Evolutionary conservation across 30 jellyfish, hydroid and myxozoan species (phyloP).

Genomic region (Hydractinia echinata): DNA sequence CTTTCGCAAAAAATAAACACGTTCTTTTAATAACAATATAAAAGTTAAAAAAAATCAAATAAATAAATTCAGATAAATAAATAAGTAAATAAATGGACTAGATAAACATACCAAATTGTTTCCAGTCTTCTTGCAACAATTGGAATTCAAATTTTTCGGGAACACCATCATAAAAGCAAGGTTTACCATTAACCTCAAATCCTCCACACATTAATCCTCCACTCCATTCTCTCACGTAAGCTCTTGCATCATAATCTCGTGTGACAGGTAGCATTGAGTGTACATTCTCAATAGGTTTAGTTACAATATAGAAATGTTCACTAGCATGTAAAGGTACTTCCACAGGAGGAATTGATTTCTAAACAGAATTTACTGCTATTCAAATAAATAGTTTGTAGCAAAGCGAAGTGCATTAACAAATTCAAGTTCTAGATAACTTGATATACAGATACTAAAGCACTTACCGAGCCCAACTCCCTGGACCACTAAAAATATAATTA

Average conservation of each 20-base stretch:
- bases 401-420: too few relatives aligned
- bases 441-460: slow-evolving; percentile 11
- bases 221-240: slow-evolving; percentile 93
- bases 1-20: not conserved
- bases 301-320: slow-evolving; percentile 92
- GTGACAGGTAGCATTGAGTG: slow-evolving; percentile 83
- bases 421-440: not conserved
- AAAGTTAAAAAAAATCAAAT: not conserved
- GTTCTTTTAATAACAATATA: too few relatives aligned
- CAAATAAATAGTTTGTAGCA: too few relatives aligned
- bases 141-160: slow-evolving; percentile 86
- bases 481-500: slow-evolving; percentile 57
- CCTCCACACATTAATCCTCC: slow-evolving; percentile 96
- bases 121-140: slow-evolving; percentile 84
- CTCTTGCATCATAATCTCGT: slow-evolving; percentile 71
- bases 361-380: not conserved
- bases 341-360: slow-evolving; percentile 64
- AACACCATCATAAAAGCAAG: slow-evolving; percentile 72
- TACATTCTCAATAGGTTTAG: slow-evolving; percentile 82
- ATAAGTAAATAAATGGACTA: not conserved
- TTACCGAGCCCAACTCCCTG: slow-evolving; percentile 84
- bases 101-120: slow-evolving; percentile 73
- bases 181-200: slow-evolving; percentile 66
- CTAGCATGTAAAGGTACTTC: slow-evolving; percentile 81
- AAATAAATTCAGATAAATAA: not conserved